Evolutionary conservation across 2,113 vertebrate genomes (phyloP), one percentile per base, ranked within the genome.

Genomic region (Falcunculus frontatus): DNA sequence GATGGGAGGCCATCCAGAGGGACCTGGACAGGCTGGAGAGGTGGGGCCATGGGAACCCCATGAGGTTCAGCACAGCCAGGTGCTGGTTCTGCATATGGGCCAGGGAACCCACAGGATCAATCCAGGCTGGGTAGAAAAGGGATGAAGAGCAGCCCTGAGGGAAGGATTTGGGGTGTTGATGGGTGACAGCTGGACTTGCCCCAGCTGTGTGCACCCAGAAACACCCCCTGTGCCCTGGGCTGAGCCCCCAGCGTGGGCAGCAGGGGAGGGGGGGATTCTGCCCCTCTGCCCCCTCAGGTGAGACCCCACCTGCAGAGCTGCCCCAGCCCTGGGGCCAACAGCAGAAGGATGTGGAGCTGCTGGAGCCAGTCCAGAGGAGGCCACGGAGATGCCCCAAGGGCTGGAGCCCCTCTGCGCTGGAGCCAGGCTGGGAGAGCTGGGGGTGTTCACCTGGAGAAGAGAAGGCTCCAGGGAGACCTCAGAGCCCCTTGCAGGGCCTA

Each of bases 71-170:
- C 49, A 41, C 53, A 67, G 30, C 13, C 84, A 79, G 53, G 33
- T 22, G n/a, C 17, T 18, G 64, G 6, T 59, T 42, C 22, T 78
- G 59, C 37, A 23, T 30, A 18, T 30, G 49, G 56, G 30, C 16
- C 1, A 1, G 25, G 44, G 56, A 74, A 53, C 6, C 18, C 1
- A 0, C 0, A 0, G 37, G 53, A 50, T 32, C 16, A 22, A 4
- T 7, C 11, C 47, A 63, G 37, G 33, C 26, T 53, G 64, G 30
- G 44, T 19, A 20, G n/a, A 5, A 23, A 65, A 44, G 14, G 91
- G 47, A 49, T 11, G 4, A 4, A 47, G 20, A 84, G 53, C 32
- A 57, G 55, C 47, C n/a, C 49, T 41, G 21, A 10, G 41, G 6
- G 44, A 22, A 46, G 11, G 27, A 37, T 11, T 25, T 55, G 13